These are phyloP conservation scores for Montipora capitata DNA, from an alignment of 92 coral and sea anemone genomes.

Conservation along the genomic window DNA sequence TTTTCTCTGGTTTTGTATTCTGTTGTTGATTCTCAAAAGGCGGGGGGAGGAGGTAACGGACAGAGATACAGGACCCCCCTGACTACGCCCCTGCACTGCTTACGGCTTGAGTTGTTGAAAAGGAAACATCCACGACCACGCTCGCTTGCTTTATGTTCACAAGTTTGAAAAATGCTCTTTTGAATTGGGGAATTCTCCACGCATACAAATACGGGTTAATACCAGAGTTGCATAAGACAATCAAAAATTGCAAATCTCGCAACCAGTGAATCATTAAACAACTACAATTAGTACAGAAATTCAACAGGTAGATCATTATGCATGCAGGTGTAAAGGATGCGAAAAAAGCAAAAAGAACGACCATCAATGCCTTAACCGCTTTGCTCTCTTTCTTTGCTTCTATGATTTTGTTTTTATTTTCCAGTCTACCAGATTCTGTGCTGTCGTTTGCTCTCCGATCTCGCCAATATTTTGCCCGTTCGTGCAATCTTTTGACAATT, in stretches of 20 bases:
- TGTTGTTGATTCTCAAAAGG: no score
- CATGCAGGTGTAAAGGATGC: conserved; percentile 83
- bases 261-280: conserved; percentile 85
- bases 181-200: conserved; percentile 81
- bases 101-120: not conserved
- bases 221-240: conserved; percentile 79
- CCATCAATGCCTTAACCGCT: conserved; percentile 65
- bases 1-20: no score
- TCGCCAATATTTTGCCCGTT: conserved; percentile 61
- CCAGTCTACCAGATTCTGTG: not conserved
- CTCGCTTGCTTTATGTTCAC: not conserved
- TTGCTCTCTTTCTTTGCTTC: conserved; percentile 52
- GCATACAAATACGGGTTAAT: conserved; percentile 84
- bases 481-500: conserved; percentile 64
- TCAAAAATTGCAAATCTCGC: conserved; percentile 83
- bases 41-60: no score
- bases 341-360: conserved; percentile 77
- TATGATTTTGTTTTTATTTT: conserved; percentile 24
- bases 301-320: conserved; percentile 79
- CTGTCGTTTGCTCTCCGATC: not conserved
- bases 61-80: no score
- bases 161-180: conserved; percentile 51
- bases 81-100: no score
- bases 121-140: not conserved
- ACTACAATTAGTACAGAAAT: conserved; percentile 77